Evolutionary conservation across 2,888 invertebrate species (phyloP).

Genomic region (Phengaris arion): DNA sequence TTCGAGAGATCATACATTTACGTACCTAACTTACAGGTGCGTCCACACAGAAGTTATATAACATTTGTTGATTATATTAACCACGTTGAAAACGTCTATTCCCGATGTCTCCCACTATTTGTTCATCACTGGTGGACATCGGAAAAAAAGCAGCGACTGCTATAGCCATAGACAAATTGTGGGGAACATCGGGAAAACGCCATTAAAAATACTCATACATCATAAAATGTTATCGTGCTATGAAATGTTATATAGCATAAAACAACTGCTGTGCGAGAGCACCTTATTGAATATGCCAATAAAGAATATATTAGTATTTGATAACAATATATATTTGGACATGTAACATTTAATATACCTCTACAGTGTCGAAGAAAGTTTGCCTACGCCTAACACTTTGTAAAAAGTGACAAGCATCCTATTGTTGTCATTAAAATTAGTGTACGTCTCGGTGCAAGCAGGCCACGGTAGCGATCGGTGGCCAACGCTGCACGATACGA

Average conservation of each 20-base stretch:
- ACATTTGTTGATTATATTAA: background rate
- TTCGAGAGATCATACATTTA: background rate
- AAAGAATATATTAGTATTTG: background rate
- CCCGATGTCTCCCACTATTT: too few species aligned
- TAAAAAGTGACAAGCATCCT: conserved; percentile 14
- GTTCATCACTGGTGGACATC: too few species aligned
- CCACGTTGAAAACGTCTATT: too few species aligned
- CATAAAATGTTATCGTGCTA: too few species aligned
- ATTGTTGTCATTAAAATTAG: background rate
- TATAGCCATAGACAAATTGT: too few species aligned
- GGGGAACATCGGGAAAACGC: too few species aligned
- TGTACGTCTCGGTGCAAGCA: background rate
- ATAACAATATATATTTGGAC: background rate
- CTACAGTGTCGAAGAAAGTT: background rate
- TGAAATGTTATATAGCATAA: background rate
- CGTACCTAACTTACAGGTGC: background rate
- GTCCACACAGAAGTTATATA: background rate
- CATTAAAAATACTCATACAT: too few species aligned
- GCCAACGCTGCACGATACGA: background rate
- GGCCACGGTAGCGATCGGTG: background rate
- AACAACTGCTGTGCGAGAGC: background rate
- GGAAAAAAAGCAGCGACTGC: too few species aligned
- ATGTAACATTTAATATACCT: conserved; percentile 7
- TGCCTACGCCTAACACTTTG: conserved; percentile 3
- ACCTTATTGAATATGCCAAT: background rate